These are phyloP conservation scores for Suncus etruscus DNA, from an alignment of 2,113 vertebrate species.

Conservation along the genomic window DNA sequence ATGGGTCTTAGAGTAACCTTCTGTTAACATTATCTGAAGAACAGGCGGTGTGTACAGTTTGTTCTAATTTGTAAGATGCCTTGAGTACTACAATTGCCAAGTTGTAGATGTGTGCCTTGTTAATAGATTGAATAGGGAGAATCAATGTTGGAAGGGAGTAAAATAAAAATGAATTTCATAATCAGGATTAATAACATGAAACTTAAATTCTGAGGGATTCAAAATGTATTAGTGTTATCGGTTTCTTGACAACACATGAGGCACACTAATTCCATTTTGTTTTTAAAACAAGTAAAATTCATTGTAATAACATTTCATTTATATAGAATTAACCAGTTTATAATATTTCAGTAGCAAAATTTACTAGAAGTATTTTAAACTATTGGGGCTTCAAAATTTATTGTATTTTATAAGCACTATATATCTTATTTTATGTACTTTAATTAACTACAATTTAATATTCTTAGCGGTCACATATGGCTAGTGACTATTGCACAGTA, in stretches of 20 bases:
- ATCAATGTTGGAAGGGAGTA: background rate
- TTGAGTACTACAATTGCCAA: background rate
- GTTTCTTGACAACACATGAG: slow-evolving; percentile 34
- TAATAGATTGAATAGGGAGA: background rate
- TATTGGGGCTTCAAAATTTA: slow-evolving; percentile 19
- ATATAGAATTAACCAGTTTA: no score
- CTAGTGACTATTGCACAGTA: background rate
- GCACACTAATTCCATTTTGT: background rate
- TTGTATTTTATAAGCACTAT: background rate
- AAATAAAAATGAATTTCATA: slow-evolving; percentile 61
- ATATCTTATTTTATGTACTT: background rate
- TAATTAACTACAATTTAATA: slow-evolving; percentile 12
- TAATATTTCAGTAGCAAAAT: no score
- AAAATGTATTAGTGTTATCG: slow-evolving; percentile 43
- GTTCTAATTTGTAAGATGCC: slow-evolving; percentile 43
- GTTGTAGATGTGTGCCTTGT: background rate
- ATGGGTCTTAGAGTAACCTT: slow-evolving; percentile 28
- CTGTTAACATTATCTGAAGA: slow-evolving; percentile 49
- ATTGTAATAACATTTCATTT: no score
- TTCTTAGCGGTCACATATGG: background rate
- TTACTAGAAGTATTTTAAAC: background rate
- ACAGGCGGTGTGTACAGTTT: slow-evolving; percentile 9
- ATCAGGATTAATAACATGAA: slow-evolving; percentile 48
- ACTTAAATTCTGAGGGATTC: slow-evolving; percentile 49
- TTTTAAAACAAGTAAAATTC: no score